phyloP scores from a whole-genome alignment of 1,140 invertebrate species.

The Frieseomelitta varia region DNA sequence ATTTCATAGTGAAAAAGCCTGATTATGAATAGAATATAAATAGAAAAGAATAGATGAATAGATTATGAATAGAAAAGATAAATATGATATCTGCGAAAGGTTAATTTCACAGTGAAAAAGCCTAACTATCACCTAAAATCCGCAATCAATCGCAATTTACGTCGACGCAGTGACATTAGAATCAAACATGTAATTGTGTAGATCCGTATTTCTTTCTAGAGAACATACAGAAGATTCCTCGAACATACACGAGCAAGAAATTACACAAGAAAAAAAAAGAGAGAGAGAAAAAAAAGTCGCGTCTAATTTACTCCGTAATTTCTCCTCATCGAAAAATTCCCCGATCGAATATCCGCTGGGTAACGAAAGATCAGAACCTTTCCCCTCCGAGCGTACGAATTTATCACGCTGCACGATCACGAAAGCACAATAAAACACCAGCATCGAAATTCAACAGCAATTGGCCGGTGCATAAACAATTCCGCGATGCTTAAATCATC shows the following conservation, averaged over 20 bases:
- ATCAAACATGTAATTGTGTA: neutral
- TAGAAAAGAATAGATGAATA: too few relatives aligned
- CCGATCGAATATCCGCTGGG: neutral
- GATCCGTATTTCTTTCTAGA: neutral
- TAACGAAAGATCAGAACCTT: slow-evolving; percentile 6
- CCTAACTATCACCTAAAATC: too few relatives aligned
- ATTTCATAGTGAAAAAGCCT: too few relatives aligned
- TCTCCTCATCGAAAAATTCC: neutral
- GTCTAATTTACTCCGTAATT: neutral
- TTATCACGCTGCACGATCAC: neutral
- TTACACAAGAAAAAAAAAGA: neutral
- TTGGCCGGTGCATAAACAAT: slow-evolving; percentile 9
- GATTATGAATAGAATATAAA: too few relatives aligned
- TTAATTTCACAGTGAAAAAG: too few relatives aligned
- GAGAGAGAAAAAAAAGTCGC: neutral
- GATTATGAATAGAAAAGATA: too few relatives aligned
- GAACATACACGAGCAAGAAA: neutral
- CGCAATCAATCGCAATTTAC: neutral
- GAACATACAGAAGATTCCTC: neutral
- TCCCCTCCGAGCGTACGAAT: neutral
- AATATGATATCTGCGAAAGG: too few relatives aligned
- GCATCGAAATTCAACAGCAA: slow-evolving; percentile 21
- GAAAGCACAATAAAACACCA: slow-evolving; percentile 14
- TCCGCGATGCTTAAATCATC: slow-evolving; percentile 20
- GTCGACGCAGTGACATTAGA: neutral